These are phyloP conservation scores for Marmota monax DNA, from an alignment of 2,113 vertebrate genomes.

Conservation along the genomic window DNA sequence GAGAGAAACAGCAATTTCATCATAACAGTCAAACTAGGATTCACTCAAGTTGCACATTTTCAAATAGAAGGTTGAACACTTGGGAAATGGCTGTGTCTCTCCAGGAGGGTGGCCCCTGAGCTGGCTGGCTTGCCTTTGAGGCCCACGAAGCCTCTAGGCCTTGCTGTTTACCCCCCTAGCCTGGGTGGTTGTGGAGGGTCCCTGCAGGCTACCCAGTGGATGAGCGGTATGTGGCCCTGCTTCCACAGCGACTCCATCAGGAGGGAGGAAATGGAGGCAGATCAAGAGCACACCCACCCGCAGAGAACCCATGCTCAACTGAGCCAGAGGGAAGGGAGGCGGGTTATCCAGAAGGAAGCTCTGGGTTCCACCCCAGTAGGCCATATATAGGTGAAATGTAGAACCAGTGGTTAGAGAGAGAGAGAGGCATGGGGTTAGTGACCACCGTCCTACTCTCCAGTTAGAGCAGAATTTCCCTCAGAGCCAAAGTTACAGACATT, in stretches of 20 bases:
- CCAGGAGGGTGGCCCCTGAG: rapidly evolving
- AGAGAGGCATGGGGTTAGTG: background rate
- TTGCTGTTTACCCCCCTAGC: background rate
- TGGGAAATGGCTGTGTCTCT: background rate
- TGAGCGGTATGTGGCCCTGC: background rate
- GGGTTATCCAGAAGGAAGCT: background rate
- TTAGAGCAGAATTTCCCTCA: background rate
- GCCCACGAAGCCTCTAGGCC: no score
- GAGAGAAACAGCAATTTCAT: background rate
- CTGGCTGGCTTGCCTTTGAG: background rate
- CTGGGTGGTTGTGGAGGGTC: background rate
- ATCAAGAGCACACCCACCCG: background rate
- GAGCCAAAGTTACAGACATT: background rate
- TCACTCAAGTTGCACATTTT: background rate
- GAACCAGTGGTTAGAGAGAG: background rate
- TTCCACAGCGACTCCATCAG: background rate
- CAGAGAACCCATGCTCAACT: background rate
- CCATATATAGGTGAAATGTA: background rate
- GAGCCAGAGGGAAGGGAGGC: background rate
- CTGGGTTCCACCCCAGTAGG: background rate
- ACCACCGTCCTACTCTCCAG: background rate
- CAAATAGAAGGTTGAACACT: background rate
- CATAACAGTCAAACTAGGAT: background rate
- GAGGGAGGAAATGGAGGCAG: rapidly evolving
- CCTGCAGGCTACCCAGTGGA: background rate